Percentiles rank a stretch among this genome's conserved stretches.
phyloP scores from a whole-genome alignment of 2,797 vertebrate genomes.

The Crax fasciolata region DNA sequence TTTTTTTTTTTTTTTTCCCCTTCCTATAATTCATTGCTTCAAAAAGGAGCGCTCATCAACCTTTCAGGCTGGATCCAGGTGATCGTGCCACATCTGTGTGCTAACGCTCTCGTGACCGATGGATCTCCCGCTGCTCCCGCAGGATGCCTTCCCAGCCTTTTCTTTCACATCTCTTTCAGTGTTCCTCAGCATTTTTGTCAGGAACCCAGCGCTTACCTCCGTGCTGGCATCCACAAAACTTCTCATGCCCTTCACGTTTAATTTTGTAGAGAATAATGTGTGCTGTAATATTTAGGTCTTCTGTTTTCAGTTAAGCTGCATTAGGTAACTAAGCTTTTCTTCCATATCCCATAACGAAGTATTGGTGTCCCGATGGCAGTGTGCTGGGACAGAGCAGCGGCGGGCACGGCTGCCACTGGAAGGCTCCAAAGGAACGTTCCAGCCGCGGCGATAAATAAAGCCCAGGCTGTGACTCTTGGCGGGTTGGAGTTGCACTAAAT shows the following conservation, averaged over 20 bases:
- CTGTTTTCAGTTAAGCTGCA: slow-evolving; percentile 63
- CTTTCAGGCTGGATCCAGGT: background rate
- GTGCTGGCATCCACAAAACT: slow-evolving; percentile 32
- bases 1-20: background rate
- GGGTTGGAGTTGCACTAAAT: slow-evolving; percentile 73
- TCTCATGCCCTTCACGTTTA: slow-evolving; percentile 27
- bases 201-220: background rate
- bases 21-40: background rate
- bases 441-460: slow-evolving; percentile 70
- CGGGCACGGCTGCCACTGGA: slow-evolving; percentile 61
- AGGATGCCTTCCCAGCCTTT: background rate
- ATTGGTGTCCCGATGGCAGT: slow-evolving; percentile 49
- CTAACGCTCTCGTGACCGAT: background rate
- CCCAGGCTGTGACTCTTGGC: background rate
- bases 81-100: background rate
- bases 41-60: background rate
- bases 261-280: slow-evolving; percentile 42
- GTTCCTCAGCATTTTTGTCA: background rate
- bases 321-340: slow-evolving; percentile 55
- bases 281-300: background rate
- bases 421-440: slow-evolving; percentile 53
- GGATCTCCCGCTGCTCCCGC: background rate
- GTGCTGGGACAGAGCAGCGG: slow-evolving; percentile 48
- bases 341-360: slow-evolving; percentile 48
- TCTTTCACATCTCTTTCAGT: background rate